These are phyloP conservation scores for Sitophilus oryzae DNA, from an alignment of 1,140 invertebrate species.

Conservation along the genomic window DNA sequence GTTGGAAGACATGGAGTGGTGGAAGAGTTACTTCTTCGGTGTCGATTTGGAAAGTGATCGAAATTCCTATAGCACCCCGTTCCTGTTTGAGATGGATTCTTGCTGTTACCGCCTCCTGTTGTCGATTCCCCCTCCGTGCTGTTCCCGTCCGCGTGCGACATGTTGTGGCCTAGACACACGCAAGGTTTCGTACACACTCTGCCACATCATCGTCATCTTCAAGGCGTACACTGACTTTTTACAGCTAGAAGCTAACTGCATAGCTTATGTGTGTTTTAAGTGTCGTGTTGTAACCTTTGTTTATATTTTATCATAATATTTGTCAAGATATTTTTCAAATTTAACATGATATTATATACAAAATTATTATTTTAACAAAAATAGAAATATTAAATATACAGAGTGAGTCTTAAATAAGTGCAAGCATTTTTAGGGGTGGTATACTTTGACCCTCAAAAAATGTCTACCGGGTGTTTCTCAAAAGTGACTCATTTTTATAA, in stretches of 20 bases:
- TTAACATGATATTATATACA: too few relatives aligned
- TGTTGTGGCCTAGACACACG: slow-evolving; percentile 70
- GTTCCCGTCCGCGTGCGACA: slow-evolving; percentile 81
- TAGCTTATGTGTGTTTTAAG: neutral
- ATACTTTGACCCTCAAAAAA: too few relatives aligned
- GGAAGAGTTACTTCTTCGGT: slow-evolving; percentile 56
- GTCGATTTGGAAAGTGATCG: slow-evolving; percentile 62
- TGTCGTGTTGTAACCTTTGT: too few relatives aligned
- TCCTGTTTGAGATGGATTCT: slow-evolving; percentile 65
- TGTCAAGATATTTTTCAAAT: neutral
- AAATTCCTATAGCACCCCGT: slow-evolving; percentile 81
- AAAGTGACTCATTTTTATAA: too few relatives aligned
- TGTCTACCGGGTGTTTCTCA: too few relatives aligned
- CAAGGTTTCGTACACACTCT: slow-evolving; percentile 11
- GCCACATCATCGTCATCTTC: neutral
- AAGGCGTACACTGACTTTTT: slow-evolving; percentile 3
- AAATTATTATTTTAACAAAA: too few relatives aligned
- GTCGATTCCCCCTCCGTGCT: slow-evolving; percentile 76
- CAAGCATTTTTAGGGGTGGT: too few relatives aligned
- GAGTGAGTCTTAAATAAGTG: too few relatives aligned
- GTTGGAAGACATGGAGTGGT: slow-evolving; percentile 55
- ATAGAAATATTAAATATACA: too few relatives aligned
- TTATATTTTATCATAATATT: too few relatives aligned
- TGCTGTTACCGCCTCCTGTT: slow-evolving; percentile 48
- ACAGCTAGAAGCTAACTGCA: neutral